A percentile compares a stretch with the other conserved stretches of the same genome.
These are phyloP conservation scores for Leptinotarsa defecta DNA, from an alignment of 1,140 invertebrate genomes.

Conservation along the genomic window DNA sequence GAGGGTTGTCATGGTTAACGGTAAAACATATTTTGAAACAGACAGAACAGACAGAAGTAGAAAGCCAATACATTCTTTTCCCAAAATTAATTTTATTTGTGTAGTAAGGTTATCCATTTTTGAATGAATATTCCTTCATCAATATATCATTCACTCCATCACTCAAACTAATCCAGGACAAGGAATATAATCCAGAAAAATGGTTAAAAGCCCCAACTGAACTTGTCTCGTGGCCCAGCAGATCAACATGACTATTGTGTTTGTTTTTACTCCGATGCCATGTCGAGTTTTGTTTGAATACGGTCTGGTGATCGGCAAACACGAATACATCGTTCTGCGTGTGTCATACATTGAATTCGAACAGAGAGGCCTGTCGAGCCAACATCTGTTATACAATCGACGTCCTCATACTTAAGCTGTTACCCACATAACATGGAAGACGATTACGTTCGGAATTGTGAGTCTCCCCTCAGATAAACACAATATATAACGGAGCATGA, in stretches of 20 bases:
- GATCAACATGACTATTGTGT: neutral
- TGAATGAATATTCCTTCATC: no score
- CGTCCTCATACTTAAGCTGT: neutral
- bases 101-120: no score
- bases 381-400: neutral
- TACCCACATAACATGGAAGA: neutral
- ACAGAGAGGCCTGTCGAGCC: neutral
- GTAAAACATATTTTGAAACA: no score
- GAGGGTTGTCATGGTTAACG: no score
- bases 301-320: neutral
- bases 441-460: neutral
- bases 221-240: no score
- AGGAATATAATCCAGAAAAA: no score
- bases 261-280: neutral
- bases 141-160: no score
- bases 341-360: conserved; percentile 1
- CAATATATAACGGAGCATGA: neutral
- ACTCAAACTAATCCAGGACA: no score
- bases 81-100: no score
- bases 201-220: no score
- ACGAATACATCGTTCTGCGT: conserved; percentile 1
- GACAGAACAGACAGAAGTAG: no score
- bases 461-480: neutral
- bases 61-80: no score
- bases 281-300: conserved; percentile 1